Conservation (phyloP, 2,797 vertebrate species). For the Oceanodroma leucorhoa region DNA sequence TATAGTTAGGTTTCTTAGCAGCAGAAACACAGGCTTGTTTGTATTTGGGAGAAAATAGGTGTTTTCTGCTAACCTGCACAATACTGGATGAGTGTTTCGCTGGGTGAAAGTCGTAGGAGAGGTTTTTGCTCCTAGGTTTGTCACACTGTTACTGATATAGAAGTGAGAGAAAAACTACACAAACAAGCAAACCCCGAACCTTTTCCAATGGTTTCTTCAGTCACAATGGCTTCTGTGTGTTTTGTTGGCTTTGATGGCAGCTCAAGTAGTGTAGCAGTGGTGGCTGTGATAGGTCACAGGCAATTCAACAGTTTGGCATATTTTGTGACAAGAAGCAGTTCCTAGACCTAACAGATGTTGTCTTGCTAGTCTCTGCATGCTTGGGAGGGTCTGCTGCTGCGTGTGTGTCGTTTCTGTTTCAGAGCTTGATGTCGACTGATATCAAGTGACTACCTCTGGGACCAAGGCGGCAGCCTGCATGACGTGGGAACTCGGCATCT, state of each 20-base stretch:
- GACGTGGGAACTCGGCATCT: conserved; percentile 44
- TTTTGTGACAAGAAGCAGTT: conserved; percentile 61
- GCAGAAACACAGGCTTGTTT: background rate
- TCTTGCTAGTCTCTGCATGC: conserved; percentile 1
- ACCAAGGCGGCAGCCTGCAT: background rate
- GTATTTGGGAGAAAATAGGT: background rate
- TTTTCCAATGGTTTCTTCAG: background rate
- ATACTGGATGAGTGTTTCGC: background rate
- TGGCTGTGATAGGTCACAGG: conserved; percentile 42
- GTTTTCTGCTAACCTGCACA: background rate
- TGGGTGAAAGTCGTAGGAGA: background rate
- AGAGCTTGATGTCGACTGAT: background rate
- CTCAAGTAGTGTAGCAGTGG: background rate
- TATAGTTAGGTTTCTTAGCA: background rate
- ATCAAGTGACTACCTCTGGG: conserved; percentile 38
- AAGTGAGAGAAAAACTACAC: background rate
- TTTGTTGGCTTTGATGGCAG: background rate
- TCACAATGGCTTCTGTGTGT: background rate
- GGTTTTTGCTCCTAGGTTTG: background rate
- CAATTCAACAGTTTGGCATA: conserved; percentile 41
- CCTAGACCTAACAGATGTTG: conserved; percentile 12
- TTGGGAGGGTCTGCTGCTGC: background rate
- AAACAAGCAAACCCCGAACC: background rate
- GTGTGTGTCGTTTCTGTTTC: conserved; percentile 61
- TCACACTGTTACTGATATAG: background rate